Base-by-base conservation (phyloP, 2,888 invertebrate genomes). In the Pachycephus smyrnensis region DNA sequence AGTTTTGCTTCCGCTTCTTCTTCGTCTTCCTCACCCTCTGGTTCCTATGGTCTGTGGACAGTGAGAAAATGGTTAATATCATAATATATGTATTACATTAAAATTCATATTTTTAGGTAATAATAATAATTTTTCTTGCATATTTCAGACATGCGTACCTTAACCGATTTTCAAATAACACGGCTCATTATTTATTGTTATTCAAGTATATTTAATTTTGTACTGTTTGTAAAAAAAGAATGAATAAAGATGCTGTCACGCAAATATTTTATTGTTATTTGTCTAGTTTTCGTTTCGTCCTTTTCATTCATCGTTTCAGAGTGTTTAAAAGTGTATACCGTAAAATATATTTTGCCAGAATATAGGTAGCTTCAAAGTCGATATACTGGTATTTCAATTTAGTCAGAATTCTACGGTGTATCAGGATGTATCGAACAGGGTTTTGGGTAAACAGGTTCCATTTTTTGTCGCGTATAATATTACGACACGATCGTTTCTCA, bases 161-260 rank as follows among this genome's bases (percentile, higher is more conserved):
- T 9, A 23, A 55, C 23, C 9, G 2, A 55, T 9, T 55, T 0
- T 23, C 9, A 55, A 23, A 23, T 9, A 36, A n/a, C 11, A 3
- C 32, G 23, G 35, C 1, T 74, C 3, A 23, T 74, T 79, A 37
- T 12, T 79, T 30, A 12, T 75, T 30, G 36, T 73, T 71, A 69
- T 73, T 79, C 23, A 9, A 32, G 6, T 35, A 0, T 55, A 23
- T 55, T 55, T 55, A 55, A 23, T 55, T 55, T 55, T 23, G 23
- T 55, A 55, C 55, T 55, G 55, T 55, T 55, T 23, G 9, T 2
- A 23, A 55, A 9, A 35, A 55, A 23, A 55, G 9, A 35, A 35
- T 35, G 2, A 35, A 55, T 55, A 23, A 55, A 55, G 15, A 55
- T 23, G 23, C 55, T 55, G 23, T 23, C 55, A 55, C 9, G 23